phyloP scores from a whole-genome alignment of 2,113 vertebrate species.

The Phyllostomus hastatus region DNA sequence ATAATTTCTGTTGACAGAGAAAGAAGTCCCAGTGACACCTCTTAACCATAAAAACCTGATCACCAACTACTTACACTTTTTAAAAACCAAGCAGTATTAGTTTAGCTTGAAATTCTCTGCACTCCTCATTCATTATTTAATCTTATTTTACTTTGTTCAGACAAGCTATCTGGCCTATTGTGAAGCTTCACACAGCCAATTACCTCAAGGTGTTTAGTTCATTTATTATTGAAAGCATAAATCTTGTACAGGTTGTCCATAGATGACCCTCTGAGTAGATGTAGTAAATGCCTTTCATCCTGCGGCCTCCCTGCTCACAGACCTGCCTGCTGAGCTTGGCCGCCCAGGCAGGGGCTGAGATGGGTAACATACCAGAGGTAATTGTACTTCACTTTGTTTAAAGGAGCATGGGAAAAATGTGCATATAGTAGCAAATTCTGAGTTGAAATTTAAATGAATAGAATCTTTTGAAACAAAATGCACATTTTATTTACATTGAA shows the following conservation, averaged over 20 bases:
- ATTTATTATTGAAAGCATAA: slow-evolving; percentile 91
- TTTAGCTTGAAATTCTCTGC: slow-evolving; percentile 81
- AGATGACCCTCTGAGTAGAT: slow-evolving; percentile 84
- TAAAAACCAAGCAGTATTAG: slow-evolving; percentile 67
- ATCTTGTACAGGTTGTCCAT: slow-evolving; percentile 89
- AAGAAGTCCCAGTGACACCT: slow-evolving; percentile 47
- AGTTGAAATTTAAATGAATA: slow-evolving; percentile 51
- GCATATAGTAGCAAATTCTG: not conserved
- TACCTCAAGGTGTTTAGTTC: slow-evolving; percentile 92
- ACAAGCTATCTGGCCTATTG: slow-evolving; percentile 87
- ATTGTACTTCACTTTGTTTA: slow-evolving; percentile 56
- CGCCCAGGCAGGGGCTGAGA: slow-evolving; percentile 52
- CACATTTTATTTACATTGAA: too few relatives aligned
- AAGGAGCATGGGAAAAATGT: slow-evolving; percentile 57
- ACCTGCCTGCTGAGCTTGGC: slow-evolving; percentile 78
- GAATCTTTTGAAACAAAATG: not conserved
- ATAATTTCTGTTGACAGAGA: slow-evolving; percentile 69
- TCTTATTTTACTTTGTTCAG: slow-evolving; percentile 91
- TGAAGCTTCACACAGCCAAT: slow-evolving; percentile 87
- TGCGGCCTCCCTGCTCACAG: slow-evolving; percentile 71
- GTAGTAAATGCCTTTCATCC: slow-evolving; percentile 88
- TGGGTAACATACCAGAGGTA: slow-evolving; percentile 70
- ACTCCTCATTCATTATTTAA: slow-evolving; percentile 93
- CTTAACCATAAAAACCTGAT: slow-evolving; percentile 63
- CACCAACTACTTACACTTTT: slow-evolving; percentile 53